Evolutionary conservation across 2,888 invertebrate genomes (phyloP).

Genomic region (Tholera decimalis): DNA sequence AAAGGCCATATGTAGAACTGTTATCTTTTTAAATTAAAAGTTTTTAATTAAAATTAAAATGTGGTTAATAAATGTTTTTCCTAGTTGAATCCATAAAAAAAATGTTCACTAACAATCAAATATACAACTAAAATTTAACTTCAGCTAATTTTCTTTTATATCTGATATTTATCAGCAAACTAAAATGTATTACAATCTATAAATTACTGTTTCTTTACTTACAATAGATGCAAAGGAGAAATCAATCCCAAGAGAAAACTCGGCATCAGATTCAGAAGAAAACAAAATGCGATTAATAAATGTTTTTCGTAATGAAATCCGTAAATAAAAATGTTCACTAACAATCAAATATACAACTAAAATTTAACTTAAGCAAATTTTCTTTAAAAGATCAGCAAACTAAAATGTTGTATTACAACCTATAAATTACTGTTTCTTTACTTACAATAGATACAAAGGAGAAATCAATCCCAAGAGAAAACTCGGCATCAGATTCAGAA

Average conservation of each 20-base stretch:
- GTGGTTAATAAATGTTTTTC: too few species aligned
- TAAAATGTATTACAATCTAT: neutral
- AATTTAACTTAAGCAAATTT: too few species aligned
- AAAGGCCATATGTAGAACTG: too few species aligned
- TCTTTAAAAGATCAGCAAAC: neutral
- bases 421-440: neutral
- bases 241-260: slow-evolving; percentile 91
- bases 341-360: neutral
- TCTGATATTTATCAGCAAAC: neutral
- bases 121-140: neutral
- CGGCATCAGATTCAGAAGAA: slow-evolving; percentile 93
- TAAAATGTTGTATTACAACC: neutral
- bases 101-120: neutral
- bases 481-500: slow-evolving; percentile 93
- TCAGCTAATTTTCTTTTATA: too few species aligned
- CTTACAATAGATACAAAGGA: slow-evolving; percentile 80
- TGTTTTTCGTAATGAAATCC: neutral
- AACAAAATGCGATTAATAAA: too few species aligned
- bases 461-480: slow-evolving; percentile 90
- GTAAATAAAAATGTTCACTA: neutral
- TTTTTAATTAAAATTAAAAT: too few species aligned
- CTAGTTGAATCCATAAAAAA: neutral
- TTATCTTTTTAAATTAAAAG: too few species aligned
- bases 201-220: neutral
- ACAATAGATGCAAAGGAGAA: slow-evolving; percentile 81